Conservation (phyloP, 2,888 invertebrate genomes). For the Pyrochroa serraticornis region DNA sequence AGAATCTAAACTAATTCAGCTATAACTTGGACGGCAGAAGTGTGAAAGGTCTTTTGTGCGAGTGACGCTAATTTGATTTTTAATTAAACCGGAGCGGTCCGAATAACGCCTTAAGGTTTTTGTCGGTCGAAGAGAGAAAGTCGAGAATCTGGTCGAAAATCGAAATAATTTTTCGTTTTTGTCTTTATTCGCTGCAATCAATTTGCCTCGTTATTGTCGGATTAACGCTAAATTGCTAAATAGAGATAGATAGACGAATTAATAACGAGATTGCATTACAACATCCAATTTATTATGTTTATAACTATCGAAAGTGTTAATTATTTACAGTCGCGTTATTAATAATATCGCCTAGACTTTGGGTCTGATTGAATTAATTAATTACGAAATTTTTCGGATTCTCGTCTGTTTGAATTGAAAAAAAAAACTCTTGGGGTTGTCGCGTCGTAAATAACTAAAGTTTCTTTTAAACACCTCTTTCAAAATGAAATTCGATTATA, state of each 20-base stretch:
- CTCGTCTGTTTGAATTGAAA: background rate
- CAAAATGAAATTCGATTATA: slow-evolving; percentile 55
- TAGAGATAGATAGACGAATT: slow-evolving; percentile 12
- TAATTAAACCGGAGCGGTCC: too few relatives aligned
- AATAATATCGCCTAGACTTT: slow-evolving; percentile 1
- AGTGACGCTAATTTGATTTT: too few relatives aligned
- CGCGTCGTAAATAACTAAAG: too few relatives aligned
- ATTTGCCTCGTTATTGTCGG: slow-evolving; percentile 8
- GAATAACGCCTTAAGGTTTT: too few relatives aligned
- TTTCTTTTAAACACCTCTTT: slow-evolving; percentile 53
- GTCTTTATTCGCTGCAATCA: slow-evolving; percentile 7
- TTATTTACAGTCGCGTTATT: slow-evolving; percentile 23
- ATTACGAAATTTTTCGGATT: slow-evolving; percentile 6
- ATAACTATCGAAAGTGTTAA: slow-evolving; percentile 27
- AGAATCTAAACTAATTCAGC: too few relatives aligned
- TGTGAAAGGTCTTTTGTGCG: too few relatives aligned
- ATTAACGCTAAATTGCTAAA: slow-evolving; percentile 13
- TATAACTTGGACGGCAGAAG: too few relatives aligned
- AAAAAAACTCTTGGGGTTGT: background rate
- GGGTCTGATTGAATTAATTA: slow-evolving; percentile 6
- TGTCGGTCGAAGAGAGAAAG: too few relatives aligned
- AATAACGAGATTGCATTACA: slow-evolving; percentile 17
- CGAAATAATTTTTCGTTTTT: background rate
- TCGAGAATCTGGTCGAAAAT: background rate
- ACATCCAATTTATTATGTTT: slow-evolving; percentile 23